Evolutionary conservation across 1,140 invertebrate genomes (phyloP).

Genomic region (Sycophila sp.): DNA sequence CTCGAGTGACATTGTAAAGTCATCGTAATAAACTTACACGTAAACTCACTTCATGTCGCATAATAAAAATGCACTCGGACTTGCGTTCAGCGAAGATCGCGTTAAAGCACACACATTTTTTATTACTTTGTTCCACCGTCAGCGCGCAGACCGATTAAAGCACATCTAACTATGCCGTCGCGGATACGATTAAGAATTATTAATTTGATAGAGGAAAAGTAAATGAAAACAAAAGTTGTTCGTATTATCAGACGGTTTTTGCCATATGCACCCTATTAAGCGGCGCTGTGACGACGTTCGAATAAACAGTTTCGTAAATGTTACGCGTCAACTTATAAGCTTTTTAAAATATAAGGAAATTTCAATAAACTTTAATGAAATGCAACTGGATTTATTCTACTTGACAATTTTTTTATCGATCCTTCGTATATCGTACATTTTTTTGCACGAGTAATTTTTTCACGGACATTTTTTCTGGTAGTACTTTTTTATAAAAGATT

Average conservation of each 20-base stretch:
- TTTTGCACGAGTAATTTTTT: background rate
- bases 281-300: no score
- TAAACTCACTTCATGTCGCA: conserved; percentile 16
- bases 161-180: no score
- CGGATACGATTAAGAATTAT: no score
- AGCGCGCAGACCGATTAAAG: background rate
- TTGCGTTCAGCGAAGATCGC: background rate
- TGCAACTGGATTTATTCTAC: no score
- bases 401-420: no score
- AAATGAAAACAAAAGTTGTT: no score
- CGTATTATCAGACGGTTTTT: no score
- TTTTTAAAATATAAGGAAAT: no score
- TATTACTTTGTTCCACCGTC: conserved; percentile 10
- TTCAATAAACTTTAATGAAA: no score
- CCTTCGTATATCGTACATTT: background rate
- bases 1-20: conserved; percentile 19
- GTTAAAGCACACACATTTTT: conserved; percentile 8
- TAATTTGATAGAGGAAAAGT: no score
- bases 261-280: no score
- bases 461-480: background rate
- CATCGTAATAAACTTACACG: background rate
- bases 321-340: background rate
- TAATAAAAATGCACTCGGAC: conserved; percentile 12
- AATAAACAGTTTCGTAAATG: background rate
- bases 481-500: background rate